Evolutionary conservation across 2,113 vertebrate species (phyloP).

Genomic region (Cacatua alba): DNA sequence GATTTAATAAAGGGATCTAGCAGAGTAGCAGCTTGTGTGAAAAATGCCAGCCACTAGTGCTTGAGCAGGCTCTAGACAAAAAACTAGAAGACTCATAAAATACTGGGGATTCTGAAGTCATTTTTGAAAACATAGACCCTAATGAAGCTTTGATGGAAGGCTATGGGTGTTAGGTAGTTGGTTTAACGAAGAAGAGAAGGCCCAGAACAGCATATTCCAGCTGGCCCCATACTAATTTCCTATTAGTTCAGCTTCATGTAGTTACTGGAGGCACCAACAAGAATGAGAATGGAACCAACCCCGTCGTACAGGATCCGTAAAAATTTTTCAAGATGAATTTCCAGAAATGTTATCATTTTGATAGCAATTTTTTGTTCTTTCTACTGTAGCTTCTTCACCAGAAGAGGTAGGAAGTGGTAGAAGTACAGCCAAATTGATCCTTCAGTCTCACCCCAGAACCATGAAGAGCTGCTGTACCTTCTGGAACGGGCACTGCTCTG

Average conservation of each 20-base stretch:
- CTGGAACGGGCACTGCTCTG: neutral
- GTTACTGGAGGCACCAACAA: neutral
- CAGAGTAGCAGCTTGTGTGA: neutral
- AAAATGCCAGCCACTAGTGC: neutral
- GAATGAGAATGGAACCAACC: neutral
- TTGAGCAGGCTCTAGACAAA: neutral
- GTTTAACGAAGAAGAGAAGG: neutral
- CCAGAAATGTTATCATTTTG: neutral
- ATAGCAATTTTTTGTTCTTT: neutral
- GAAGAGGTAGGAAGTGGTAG: neutral
- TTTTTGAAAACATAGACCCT: constrained; percentile 19
- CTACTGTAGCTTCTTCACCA: neutral
- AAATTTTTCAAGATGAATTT: neutral
- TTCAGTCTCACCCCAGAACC: neutral
- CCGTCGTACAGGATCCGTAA: neutral
- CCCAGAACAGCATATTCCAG: neutral
- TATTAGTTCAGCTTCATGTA: neutral
- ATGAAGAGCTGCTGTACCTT: neutral
- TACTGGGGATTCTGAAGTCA: neutral
- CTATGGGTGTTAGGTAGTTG: neutral
- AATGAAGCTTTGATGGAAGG: constrained; percentile 14
- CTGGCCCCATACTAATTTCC: neutral
- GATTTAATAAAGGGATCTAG: constrained; percentile 5
- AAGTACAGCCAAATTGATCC: neutral
- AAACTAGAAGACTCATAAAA: neutral